Conservation (phyloP, 2,113 vertebrate species). For the Talpa occidentalis region DNA sequence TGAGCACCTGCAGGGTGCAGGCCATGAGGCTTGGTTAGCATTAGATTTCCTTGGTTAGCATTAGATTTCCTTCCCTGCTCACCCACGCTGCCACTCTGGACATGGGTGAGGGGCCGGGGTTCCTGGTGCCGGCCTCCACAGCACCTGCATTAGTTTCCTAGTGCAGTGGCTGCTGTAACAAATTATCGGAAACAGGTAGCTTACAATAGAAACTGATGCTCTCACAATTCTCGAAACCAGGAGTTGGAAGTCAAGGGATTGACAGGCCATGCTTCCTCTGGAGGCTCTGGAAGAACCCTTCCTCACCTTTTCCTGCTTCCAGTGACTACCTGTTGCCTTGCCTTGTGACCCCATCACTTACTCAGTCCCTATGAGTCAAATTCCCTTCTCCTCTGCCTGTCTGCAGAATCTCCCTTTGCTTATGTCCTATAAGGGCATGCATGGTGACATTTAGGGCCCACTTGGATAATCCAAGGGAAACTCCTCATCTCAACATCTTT, state of each 20-base stretch:
- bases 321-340: not conserved
- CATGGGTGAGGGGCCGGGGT: not conserved
- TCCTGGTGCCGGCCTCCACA: not conserved
- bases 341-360: not conserved
- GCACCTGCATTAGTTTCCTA: not conserved
- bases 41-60: fast-evolving
- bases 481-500: not conserved
- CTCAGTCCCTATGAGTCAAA: not conserved
- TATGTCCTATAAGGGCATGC: not conserved
- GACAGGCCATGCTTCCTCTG: not conserved
- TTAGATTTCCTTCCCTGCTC: too few relatives aligned
- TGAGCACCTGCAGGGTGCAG: not conserved
- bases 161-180: not conserved
- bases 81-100: fast-evolving
- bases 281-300: not conserved
- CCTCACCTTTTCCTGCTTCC: not conserved
- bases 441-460: not conserved
- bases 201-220: not conserved
- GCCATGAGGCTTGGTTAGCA: fast-evolving
- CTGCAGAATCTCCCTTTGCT: not conserved
- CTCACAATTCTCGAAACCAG: not conserved
- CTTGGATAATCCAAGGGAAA: not conserved
- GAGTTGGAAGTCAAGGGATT: not conserved
- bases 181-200: not conserved
- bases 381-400: not conserved